Conservation (phyloP, 1,140 invertebrate genomes). For the Anadara kagoshimensis region DNA sequence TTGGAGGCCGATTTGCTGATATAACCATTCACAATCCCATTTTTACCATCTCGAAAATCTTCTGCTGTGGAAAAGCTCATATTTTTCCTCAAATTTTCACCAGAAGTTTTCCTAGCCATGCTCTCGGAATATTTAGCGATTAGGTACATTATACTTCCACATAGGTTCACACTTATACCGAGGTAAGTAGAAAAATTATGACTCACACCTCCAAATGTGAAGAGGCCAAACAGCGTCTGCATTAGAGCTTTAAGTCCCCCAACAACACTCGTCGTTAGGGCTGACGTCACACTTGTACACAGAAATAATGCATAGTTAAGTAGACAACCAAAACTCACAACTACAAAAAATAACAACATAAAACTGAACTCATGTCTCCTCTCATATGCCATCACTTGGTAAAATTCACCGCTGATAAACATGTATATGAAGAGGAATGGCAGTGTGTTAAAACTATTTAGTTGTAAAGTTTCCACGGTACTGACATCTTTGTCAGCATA, state of each 20-base stretch:
- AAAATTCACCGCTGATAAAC: slow-evolving; percentile 64
- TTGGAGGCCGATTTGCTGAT: background rate
- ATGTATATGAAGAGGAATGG: slow-evolving; percentile 68
- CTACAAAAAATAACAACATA: slow-evolving; percentile 65
- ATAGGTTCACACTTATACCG: slow-evolving; percentile 73
- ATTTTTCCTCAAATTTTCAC: slow-evolving; percentile 51
- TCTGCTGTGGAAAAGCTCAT: slow-evolving; percentile 54
- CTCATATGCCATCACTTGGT: slow-evolving; percentile 43
- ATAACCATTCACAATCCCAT: background rate
- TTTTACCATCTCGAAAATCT: slow-evolving; percentile 40
- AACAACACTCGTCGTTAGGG: slow-evolving; percentile 76
- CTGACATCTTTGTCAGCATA: slow-evolving; percentile 66
- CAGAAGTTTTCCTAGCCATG: slow-evolving; percentile 30
- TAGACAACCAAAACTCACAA: slow-evolving; percentile 73
- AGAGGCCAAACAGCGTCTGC: slow-evolving; percentile 76
- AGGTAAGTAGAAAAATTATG: slow-evolving; percentile 63
- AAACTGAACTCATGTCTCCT: slow-evolving; percentile 57
- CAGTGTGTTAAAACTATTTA: slow-evolving; percentile 75
- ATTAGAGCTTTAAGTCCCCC: slow-evolving; percentile 74
- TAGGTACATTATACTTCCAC: slow-evolving; percentile 74
- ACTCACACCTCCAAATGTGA: slow-evolving; percentile 75
- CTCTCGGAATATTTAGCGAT: slow-evolving; percentile 70
- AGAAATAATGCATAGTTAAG: slow-evolving; percentile 76
- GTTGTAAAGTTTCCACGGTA: slow-evolving; percentile 71
- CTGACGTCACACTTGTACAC: slow-evolving; percentile 75